Evolutionary conservation across 2,797 vertebrate species (phyloP).

Genomic region (Toxotes lorentzi): DNA sequence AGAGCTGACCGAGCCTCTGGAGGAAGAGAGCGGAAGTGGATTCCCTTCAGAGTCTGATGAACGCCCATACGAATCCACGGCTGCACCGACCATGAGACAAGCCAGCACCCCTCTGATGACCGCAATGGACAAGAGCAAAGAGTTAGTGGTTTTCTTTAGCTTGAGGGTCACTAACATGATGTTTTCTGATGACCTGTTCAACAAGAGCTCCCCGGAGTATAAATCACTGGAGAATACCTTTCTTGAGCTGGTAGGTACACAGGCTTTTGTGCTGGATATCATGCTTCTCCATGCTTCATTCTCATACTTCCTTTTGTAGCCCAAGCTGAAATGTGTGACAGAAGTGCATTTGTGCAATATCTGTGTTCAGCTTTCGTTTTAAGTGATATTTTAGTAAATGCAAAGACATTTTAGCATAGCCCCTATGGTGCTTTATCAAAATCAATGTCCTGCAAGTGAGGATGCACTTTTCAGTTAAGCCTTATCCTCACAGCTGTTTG

Average conservation of each 20-base stretch:
- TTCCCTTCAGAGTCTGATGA: constrained; percentile 69
- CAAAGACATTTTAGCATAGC: neutral
- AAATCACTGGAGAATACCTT: constrained; percentile 93
- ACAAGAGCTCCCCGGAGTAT: constrained; percentile 94
- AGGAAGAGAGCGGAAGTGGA: constrained; percentile 45
- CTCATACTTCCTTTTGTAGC: constrained; percentile 71
- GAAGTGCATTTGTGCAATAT: constrained; percentile 18
- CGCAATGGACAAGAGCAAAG: constrained; percentile 84
- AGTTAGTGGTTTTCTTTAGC: constrained; percentile 97
- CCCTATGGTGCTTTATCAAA: constrained; percentile 24
- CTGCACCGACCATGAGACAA: constrained; percentile 79
- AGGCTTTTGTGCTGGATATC: constrained; percentile 77
- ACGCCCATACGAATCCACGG: constrained; percentile 77
- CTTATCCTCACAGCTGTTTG: constrained; percentile 62
- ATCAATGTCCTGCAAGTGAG: constrained; percentile 47
- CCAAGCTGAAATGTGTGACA: constrained; percentile 10
- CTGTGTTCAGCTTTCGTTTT: neutral
- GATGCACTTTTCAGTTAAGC: constrained; percentile 58
- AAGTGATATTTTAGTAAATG: neutral
- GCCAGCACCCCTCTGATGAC: constrained; percentile 86
- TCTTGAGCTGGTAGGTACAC: constrained; percentile 93
- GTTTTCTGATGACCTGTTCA: constrained; percentile 94
- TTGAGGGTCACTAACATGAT: constrained; percentile 94
- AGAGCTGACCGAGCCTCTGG: constrained; percentile 52
- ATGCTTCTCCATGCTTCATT: constrained; percentile 73